phyloP scores from a whole-genome alignment of 2,888 invertebrate species.

The Limnephilus rhombicus region DNA sequence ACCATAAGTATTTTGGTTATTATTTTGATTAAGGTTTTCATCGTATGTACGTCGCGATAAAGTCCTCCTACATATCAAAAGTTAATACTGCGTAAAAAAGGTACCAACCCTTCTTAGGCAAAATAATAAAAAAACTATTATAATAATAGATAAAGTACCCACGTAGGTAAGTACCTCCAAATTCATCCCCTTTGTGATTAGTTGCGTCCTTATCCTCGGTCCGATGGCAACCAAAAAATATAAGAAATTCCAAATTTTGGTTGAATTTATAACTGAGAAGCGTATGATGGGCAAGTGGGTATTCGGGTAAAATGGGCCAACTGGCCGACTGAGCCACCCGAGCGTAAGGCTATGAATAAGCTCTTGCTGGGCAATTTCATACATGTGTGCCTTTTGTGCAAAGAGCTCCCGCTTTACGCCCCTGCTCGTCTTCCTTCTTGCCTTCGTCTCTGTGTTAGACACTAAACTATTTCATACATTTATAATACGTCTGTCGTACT shows the following conservation, averaged over 20 bases:
- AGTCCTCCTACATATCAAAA: neutral
- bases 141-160: neutral
- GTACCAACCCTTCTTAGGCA: neutral
- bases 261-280: slow-evolving; percentile 41
- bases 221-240: slow-evolving; percentile 17
- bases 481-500: too few species aligned
- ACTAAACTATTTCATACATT: too few species aligned
- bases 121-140: slow-evolving; percentile 6
- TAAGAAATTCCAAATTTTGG: slow-evolving; percentile 9
- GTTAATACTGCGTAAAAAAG: neutral
- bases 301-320: neutral
- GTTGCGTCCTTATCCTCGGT: slow-evolving; percentile 9
- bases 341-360: slow-evolving; percentile 60
- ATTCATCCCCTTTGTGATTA: slow-evolving; percentile 19
- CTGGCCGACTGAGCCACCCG: slow-evolving; percentile 53
- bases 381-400: slow-evolving; percentile 59
- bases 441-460: neutral
- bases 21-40: neutral
- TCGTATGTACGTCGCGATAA: neutral
- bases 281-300: neutral
- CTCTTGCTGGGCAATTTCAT: slow-evolving; percentile 60
- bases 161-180: neutral
- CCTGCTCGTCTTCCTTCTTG: slow-evolving; percentile 33
- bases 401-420: slow-evolving; percentile 43
- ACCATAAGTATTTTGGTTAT: neutral